Conservation (phyloP, 2,113 vertebrate species). For the Aramus guarauna region DNA sequence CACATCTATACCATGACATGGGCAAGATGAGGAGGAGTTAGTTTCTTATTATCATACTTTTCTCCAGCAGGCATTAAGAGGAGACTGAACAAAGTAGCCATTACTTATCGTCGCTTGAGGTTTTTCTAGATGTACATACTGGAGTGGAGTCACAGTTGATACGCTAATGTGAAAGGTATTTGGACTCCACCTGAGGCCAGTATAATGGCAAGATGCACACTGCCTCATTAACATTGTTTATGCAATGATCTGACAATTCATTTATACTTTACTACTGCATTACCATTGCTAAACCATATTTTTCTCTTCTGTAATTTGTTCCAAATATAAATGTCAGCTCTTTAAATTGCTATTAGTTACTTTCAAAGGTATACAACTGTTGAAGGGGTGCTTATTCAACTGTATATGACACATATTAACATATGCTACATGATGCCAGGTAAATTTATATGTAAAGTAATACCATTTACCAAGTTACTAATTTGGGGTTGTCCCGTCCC, state of each 20-base stretch:
- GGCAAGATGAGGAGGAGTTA: neutral
- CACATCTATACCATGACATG: rapidly evolving
- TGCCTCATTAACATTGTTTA: neutral
- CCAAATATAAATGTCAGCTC: neutral
- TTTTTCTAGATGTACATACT: neutral
- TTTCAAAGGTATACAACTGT: neutral
- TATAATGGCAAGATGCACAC: neutral
- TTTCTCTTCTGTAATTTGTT: neutral
- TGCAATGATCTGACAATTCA: neutral
- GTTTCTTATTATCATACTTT: neutral
- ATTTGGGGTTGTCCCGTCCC: too few species aligned
- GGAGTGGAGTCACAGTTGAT: neutral
- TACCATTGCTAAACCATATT: neutral
- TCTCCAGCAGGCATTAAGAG: neutral
- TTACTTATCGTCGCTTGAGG: neutral
- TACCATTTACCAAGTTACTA: neutral
- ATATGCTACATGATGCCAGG: neutral
- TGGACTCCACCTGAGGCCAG: neutral
- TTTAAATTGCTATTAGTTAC: neutral
- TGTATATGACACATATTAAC: neutral
- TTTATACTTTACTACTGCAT: neutral
- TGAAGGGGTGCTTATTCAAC: neutral
- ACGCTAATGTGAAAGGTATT: neutral
- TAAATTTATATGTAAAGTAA: neutral
- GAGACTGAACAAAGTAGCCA: neutral